Evolutionary conservation across 2,113 vertebrate species (phyloP).

Genomic region (Megaleporinus macrocephalus): DNA sequence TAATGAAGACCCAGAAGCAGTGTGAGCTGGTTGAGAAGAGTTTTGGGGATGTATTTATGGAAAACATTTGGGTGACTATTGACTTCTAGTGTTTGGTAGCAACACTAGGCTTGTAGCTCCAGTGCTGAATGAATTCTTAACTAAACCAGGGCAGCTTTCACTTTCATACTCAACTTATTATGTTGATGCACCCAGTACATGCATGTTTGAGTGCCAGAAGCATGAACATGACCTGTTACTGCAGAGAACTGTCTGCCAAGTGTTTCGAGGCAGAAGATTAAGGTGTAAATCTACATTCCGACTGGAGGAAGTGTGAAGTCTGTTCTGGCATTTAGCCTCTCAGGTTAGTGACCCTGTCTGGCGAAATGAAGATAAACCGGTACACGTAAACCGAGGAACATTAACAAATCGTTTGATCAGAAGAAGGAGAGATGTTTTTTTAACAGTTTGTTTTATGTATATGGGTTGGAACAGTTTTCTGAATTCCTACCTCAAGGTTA

Average conservation of each 20-base stretch:
- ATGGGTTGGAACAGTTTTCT: not conserved
- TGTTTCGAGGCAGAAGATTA: not conserved
- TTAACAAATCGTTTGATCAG: not conserved
- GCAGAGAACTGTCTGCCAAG: conserved; percentile 2
- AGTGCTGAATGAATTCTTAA: no score
- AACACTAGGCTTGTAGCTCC: no score
- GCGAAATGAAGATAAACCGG: not conserved
- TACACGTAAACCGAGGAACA: not conserved
- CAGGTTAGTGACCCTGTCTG: not conserved
- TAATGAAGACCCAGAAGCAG: no score
- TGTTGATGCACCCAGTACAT: not conserved
- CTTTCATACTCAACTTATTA: no score
- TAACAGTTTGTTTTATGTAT: not conserved
- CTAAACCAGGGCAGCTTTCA: no score
- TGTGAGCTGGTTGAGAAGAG: no score
- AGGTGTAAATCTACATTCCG: not conserved
- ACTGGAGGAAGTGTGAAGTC: not conserved
- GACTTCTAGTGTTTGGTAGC: no score
- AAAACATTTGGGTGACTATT: no score
- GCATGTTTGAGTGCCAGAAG: not conserved
- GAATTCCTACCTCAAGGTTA: not conserved
- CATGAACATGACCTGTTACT: not conserved
- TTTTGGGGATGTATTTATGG: no score
- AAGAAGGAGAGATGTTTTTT: not conserved
- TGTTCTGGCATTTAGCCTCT: not conserved